A percentile compares a stretch with the other conserved stretches of the same genome.
Evolutionary conservation across 2,888 invertebrate species (phyloP).

Genomic region (Acleris holmiana): DNA sequence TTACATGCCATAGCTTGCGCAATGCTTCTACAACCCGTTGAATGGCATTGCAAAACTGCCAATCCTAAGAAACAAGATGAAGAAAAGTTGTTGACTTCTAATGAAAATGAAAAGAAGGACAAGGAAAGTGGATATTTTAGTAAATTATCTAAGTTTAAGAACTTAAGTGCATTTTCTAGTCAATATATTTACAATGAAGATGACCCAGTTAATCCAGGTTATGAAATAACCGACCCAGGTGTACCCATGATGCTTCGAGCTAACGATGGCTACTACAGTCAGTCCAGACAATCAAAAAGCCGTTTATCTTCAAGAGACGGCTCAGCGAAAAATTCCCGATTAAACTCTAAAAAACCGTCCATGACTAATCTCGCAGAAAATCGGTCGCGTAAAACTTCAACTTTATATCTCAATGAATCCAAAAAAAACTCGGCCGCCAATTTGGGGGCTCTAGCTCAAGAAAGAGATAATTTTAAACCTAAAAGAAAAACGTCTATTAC

Average conservation of each 20-base stretch:
- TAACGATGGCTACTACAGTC: slow-evolving; percentile 86
- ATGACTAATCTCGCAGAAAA: slow-evolving; percentile 76
- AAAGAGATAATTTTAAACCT: slow-evolving; percentile 66
- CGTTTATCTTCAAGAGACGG: slow-evolving; percentile 71
- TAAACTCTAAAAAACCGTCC: slow-evolving; percentile 76
- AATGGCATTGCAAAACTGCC: slow-evolving; percentile 86
- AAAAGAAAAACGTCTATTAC: slow-evolving; percentile 74
- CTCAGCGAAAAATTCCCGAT: slow-evolving; percentile 73
- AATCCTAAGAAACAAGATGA: slow-evolving; percentile 53
- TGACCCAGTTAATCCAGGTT: slow-evolving; percentile 85
- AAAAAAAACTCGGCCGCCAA: slow-evolving; percentile 76
- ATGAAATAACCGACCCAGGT: slow-evolving; percentile 87
- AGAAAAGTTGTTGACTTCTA: slow-evolving; percentile 54
- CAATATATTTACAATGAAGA: slow-evolving; percentile 87
- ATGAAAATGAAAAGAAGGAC: slow-evolving; percentile 51
- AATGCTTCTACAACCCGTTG: slow-evolving; percentile 89
- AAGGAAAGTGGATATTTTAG: slow-evolving; percentile 73
- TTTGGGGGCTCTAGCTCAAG: slow-evolving; percentile 64
- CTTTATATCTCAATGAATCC: slow-evolving; percentile 77
- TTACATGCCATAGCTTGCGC: slow-evolving; percentile 88
- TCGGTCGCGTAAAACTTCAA: slow-evolving; percentile 75
- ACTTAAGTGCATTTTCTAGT: slow-evolving; percentile 82
- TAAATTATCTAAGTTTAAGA: slow-evolving; percentile 70
- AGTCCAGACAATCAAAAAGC: slow-evolving; percentile 75
- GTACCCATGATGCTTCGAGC: slow-evolving; percentile 87